phyloP scores from a whole-genome alignment of 2,888 invertebrate species.

The Acanthosepion esculentum region DNA sequence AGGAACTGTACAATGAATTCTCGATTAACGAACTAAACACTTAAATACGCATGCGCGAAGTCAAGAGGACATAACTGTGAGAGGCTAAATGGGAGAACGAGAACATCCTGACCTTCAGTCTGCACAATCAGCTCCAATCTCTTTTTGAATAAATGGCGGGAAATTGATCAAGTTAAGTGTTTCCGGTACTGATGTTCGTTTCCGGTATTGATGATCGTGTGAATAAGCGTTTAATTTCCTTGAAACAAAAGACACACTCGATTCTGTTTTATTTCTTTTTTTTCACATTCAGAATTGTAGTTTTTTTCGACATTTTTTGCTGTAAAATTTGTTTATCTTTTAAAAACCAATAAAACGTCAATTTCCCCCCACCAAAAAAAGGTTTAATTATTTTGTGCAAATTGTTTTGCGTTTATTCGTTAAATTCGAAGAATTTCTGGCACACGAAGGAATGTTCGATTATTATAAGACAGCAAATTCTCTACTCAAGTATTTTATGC shows the following conservation, averaged over 20 bases:
- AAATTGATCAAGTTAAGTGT: background rate
- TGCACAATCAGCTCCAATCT: background rate
- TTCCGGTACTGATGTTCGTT: background rate
- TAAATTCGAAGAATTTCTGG: no score
- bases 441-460: no score
- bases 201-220: background rate
- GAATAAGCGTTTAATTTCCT: conserved; percentile 20
- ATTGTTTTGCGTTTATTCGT: no score
- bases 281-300: no score
- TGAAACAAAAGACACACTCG: background rate
- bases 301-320: no score
- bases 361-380: no score
- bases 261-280: no score
- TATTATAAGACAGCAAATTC: no score
- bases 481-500: no score
- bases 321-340: background rate
- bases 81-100: background rate
- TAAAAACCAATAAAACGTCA: no score
- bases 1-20: background rate
- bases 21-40: background rate
- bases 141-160: background rate
- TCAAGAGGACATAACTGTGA: background rate
- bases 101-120: conserved; percentile 8
- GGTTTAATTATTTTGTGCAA: no score
- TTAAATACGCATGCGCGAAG: background rate